Base-by-base conservation (phyloP, 2,888 invertebrate genomes). In the Melipona bicolor region DNA sequence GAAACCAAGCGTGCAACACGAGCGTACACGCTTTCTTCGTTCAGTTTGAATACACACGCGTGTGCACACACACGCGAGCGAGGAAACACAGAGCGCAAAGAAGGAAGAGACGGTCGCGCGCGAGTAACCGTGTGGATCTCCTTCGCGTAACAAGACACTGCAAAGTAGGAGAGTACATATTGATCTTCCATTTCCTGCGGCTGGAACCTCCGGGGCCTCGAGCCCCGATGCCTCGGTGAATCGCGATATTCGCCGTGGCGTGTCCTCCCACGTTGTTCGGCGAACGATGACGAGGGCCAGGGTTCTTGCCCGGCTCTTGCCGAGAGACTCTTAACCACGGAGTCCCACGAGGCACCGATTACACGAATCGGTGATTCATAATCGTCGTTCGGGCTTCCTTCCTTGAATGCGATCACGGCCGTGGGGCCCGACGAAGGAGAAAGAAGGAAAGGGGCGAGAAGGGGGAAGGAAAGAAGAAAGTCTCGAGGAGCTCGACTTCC, bases 311-410 rank as follows among this genome's bases (percentile, higher is more conserved):
- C 36, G 19, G 59, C 72, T 69, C 75, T 36, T 36, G 43, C 43
- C 43, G 9, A 43, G 69, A 61, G 74, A 32, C 67, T 80, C 75
- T 67, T 70, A 64, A 67, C 76, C 43, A 11, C 2, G 32, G 76
- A 77, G 74, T 87, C 86, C 83, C 83, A 87, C 86, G 86, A 77
- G 87, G 75, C 81, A 76, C 43, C 78, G 82, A 88, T 89, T 88
- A 89, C 85, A 89, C 88, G 88, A 90, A 88, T 88, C 86, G 85
- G 77, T 87, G 88, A 89, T 85, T 89, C 89, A 87, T 87, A 88
- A 90, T 86, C 87, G 79, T 71, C 81, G 77, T 73, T 77, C 76
- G 78, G 56, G 74, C 77, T 86, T 85, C 80, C 76, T 80, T 81
- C 80, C 76, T 43, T 76, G 65, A 77, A 76, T 78, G 76, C 79